A percentile compares a stretch with the other conserved stretches of the same genome.
Conservation (phyloP, 2,888 invertebrate species). For the Deilephila porcellus region DNA sequence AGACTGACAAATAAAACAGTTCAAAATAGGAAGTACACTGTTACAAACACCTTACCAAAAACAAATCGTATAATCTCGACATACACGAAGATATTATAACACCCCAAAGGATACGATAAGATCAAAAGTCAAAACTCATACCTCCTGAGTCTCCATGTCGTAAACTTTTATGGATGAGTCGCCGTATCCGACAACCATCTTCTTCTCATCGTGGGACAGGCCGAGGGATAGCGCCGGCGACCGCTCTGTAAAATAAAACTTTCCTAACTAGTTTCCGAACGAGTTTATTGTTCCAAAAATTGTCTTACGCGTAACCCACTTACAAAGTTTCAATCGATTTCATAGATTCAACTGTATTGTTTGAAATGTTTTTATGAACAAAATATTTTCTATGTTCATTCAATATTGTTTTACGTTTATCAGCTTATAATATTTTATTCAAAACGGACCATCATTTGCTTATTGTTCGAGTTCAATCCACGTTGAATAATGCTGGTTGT, state of each 20-base stretch:
- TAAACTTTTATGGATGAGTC: conserved; percentile 72
- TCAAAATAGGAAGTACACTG: too few species aligned
- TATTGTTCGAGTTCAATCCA: too few species aligned
- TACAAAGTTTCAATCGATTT: conserved; percentile 22
- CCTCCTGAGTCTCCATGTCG: conserved; percentile 76
- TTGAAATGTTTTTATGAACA: neutral
- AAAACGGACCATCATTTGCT: too few species aligned
- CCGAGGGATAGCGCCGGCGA: conserved; percentile 64
- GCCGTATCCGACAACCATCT: conserved; percentile 69
- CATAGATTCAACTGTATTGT: neutral
- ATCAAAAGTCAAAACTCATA: conserved; percentile 47
- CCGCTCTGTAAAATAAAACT: conserved; percentile 56
- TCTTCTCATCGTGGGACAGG: conserved; percentile 60
- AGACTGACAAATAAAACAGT: neutral
- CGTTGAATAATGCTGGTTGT: too few species aligned
- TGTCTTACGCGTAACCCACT: conserved; percentile 14
- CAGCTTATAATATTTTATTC: too few species aligned
- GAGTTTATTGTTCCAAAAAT: conserved; percentile 7
- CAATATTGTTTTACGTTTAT: too few species aligned
- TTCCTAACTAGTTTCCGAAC: conserved; percentile 13
- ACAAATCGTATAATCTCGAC: conserved; percentile 14
- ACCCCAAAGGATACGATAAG: conserved; percentile 27
- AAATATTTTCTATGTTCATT: neutral
- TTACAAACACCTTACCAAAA: neutral
- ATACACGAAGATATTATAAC: conserved; percentile 25